Conservation (phyloP, 2,888 invertebrate genomes). For the Dryococelus australis region DNA sequence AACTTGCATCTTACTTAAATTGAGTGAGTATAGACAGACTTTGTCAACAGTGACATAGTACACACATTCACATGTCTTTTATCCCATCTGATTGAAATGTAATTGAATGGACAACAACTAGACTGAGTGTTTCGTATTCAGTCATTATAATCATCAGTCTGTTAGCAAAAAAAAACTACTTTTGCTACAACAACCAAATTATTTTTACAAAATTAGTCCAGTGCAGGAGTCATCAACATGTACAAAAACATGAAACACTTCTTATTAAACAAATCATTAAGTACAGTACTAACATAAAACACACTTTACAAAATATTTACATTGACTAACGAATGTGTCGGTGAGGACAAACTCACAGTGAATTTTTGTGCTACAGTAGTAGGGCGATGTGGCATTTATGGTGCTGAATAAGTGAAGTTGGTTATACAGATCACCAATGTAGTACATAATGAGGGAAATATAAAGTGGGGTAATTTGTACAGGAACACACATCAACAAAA, state of each 20-base stretch:
- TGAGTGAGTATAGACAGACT: neutral
- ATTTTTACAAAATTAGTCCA: neutral
- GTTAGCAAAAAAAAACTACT: neutral
- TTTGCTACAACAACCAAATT: neutral
- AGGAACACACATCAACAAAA: neutral
- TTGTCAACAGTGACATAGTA: neutral
- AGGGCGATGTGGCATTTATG: neutral
- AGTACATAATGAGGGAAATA: too few species aligned
- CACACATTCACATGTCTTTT: neutral
- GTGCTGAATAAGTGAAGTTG: neutral
- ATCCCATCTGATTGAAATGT: neutral
- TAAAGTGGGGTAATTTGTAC: neutral
- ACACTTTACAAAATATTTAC: neutral
- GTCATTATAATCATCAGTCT: slow-evolving; percentile 1
- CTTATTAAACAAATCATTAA: neutral
- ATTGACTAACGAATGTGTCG: neutral
- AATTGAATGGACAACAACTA: neutral
- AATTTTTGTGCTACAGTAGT: neutral
- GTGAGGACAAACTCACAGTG: neutral
- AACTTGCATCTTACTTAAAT: neutral
- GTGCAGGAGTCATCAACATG: neutral
- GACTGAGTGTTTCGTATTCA: neutral
- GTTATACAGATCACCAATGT: neutral
- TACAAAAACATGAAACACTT: neutral
- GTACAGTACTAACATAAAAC: neutral